phyloP scores from a whole-genome alignment of 2,888 invertebrate genomes.

The Lasioglossum marginatum region DNA sequence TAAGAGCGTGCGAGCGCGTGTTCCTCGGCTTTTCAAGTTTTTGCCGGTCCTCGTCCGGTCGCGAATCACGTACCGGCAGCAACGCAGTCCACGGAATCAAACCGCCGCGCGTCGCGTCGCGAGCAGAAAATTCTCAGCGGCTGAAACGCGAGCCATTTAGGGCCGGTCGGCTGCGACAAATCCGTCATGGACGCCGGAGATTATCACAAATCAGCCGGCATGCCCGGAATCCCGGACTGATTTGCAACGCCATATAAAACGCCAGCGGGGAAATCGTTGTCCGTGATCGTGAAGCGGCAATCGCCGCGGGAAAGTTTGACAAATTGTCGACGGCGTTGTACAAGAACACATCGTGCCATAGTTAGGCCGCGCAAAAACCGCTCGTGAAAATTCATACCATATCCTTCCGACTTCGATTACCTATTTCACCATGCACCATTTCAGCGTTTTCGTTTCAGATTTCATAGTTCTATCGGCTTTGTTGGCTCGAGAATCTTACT shows the following conservation, averaged over 20 bases:
- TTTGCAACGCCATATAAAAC: conserved; percentile 80
- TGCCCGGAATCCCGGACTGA: conserved; percentile 81
- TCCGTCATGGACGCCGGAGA: conserved; percentile 76
- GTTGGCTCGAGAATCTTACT: background rate
- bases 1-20: conserved; percentile 69
- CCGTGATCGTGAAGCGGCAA: conserved; percentile 71
- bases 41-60: conserved; percentile 71
- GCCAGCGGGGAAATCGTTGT: conserved; percentile 69
- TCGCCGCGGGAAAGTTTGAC: conserved; percentile 55
- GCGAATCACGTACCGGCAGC: conserved; percentile 43
- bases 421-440: background rate
- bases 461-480: background rate
- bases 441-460: background rate
- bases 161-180: conserved; percentile 80
- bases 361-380: background rate
- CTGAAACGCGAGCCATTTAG: conserved; percentile 76
- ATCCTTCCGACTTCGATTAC: conserved; percentile 1
- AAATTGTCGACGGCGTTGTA: conserved; percentile 42
- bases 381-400: conserved; percentile 2
- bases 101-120: background rate
- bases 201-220: conserved; percentile 82
- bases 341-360: conserved; percentile 16
- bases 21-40: conserved; percentile 72
- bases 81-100: background rate
- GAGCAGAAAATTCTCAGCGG: conserved; percentile 45